phyloP scores from a whole-genome alignment of 2,888 invertebrate genomes.

The Andrena bicolor region DNA sequence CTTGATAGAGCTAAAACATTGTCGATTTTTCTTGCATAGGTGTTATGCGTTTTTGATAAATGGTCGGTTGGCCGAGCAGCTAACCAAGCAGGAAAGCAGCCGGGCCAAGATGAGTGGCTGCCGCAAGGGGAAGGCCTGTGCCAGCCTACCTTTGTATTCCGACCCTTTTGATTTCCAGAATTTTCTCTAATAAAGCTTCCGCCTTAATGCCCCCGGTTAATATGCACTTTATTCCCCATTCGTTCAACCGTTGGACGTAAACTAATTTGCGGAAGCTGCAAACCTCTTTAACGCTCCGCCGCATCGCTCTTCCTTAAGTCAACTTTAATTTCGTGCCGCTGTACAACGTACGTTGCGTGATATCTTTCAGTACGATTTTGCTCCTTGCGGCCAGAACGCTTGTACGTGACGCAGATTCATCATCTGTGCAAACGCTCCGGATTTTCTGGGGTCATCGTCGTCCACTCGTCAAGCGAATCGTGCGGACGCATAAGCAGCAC shows the following conservation, averaged over 20 bases:
- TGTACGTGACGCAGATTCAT: slow-evolving; percentile 46
- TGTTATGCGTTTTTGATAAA: slow-evolving; percentile 78
- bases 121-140: neutral
- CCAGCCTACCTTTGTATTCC: slow-evolving; percentile 32
- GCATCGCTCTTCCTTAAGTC: slow-evolving; percentile 66
- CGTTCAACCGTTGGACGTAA: slow-evolving; percentile 55
- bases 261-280: slow-evolving; percentile 63
- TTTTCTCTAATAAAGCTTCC: slow-evolving; percentile 37
- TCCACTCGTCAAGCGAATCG: slow-evolving; percentile 29
- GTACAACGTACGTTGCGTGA: slow-evolving; percentile 25
- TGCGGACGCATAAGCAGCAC: slow-evolving; percentile 24
- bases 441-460: slow-evolving; percentile 24
- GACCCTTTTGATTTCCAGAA: slow-evolving; percentile 23
- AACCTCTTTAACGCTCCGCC: slow-evolving; percentile 51
- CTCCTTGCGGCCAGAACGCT: neutral
- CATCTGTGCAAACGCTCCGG: slow-evolving; percentile 30
- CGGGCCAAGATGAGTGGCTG: slow-evolving; percentile 25
- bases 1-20: slow-evolving; percentile 75
- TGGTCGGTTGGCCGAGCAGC: slow-evolving; percentile 64
- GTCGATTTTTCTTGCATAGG: slow-evolving; percentile 81
- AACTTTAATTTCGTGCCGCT: slow-evolving; percentile 59
- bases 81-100: slow-evolving; percentile 30
- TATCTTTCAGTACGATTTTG: slow-evolving; percentile 46
- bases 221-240: slow-evolving; percentile 57
- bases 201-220: slow-evolving; percentile 41